Base-by-base conservation (phyloP, 1,140 invertebrate genomes). In the Panulirus ornatus region DNA sequence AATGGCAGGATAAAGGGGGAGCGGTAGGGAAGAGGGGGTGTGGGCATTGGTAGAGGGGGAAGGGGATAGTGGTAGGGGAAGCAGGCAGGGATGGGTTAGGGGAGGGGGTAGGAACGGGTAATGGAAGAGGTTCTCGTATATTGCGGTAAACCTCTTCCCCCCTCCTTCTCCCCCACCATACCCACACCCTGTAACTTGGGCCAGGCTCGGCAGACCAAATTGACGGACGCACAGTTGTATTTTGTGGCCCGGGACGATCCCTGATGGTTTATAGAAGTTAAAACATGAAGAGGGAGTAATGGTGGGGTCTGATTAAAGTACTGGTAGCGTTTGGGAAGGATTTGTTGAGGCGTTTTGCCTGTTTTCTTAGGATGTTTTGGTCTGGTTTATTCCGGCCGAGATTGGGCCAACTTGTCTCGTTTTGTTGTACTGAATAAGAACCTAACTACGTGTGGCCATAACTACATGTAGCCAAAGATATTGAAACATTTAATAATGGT, bases 141-240 rank as follows among this genome's bases (percentile, higher is more conserved):
- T 47, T 71, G 36, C 14, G 34, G 2, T 19, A 19, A 14, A n/a
- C 54, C 63, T 42, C 79, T 22, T 51, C 42, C 2, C 30, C 79
- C 19, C 36, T 19, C 19, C 54, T 1, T 40, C 63, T 16, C 40
- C 34, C 51, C 51, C 51, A 11, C 51, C 27, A 19, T 42, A 27
- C 81, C 54, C 22, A 1, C 19, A 22, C 22, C 58, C 81, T 44
- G 58, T n/a, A 63, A 38, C 58, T 84, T 70, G 63, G 66, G 27
- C 40, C 54, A 38, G 81, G 27, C 81, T 66, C 36, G 81, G 22
- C 81, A 40, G 22, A 40, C 81, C 81, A 44, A 66, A 44, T 66
- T 44, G 58, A 70, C 63, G 54, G 81, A 84, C 40, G 58, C 58
- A n/a, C 34, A n/a, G 58, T 70, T 44, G 81, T 79, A 79, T 79